These are phyloP conservation scores for Centropyge bicolor DNA, from an alignment of 2,797 vertebrate genomes.

Conservation along the genomic window DNA sequence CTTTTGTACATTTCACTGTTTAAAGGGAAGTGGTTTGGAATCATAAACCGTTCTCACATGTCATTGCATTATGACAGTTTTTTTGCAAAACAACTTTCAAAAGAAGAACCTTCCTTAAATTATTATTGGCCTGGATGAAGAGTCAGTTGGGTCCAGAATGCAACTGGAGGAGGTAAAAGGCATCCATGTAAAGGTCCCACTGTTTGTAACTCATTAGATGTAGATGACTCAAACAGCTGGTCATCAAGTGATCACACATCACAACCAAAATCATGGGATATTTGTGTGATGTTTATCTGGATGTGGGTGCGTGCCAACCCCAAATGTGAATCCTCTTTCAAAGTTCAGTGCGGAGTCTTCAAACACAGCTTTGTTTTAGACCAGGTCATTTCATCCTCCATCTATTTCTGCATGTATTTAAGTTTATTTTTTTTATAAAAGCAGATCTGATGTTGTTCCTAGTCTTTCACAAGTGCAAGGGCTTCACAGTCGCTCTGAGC, in stretches of 20 bases:
- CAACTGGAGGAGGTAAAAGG: background rate
- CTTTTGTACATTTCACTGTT: background rate
- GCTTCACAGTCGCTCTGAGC: background rate
- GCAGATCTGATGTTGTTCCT: background rate
- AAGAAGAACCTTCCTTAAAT: background rate
- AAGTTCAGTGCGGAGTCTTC: background rate
- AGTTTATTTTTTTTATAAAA: background rate
- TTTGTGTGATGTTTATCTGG: background rate
- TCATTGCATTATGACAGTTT: background rate
- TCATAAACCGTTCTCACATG: background rate
- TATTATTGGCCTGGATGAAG: background rate
- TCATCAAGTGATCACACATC: background rate
- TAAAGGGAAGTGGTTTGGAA: background rate
- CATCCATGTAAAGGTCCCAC: background rate
- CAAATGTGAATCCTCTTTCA: background rate
- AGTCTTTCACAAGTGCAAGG: too few species aligned
- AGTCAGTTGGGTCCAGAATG: background rate
- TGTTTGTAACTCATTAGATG: background rate
- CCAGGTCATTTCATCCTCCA: background rate
- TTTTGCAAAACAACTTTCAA: background rate
- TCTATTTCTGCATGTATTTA: background rate
- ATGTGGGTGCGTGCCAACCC: background rate
- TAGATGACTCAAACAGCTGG: background rate
- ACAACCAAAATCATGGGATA: background rate
- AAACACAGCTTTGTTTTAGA: background rate